phyloP scores from a whole-genome alignment of 2,113 vertebrate genomes.

The Chloropsis hardwickii region DNA sequence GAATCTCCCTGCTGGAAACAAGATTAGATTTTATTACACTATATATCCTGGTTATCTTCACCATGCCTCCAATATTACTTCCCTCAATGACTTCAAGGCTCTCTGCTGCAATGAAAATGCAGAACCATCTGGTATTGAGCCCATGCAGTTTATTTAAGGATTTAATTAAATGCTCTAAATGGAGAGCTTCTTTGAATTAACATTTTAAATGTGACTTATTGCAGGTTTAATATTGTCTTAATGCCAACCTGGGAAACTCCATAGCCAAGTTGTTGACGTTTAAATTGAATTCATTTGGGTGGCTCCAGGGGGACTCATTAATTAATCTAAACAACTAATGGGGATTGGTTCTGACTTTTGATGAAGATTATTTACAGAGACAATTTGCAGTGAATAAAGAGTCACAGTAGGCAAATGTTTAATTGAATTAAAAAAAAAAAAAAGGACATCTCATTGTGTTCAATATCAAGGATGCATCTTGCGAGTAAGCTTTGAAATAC shows the following conservation, averaged over 20 bases:
- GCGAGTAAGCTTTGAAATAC: constrained; percentile 69
- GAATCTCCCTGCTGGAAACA: constrained; percentile 78
- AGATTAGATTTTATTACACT: constrained; percentile 80
- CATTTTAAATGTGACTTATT: constrained; percentile 88
- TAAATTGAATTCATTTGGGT: constrained; percentile 82
- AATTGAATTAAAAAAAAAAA: constrained; percentile 76
- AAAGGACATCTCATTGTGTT: constrained; percentile 75
- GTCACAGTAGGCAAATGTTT: constrained; percentile 83
- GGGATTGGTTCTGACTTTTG: constrained; percentile 84
- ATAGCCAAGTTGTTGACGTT: constrained; percentile 78
- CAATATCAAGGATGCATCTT: constrained; percentile 70
- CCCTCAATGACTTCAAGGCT: constrained; percentile 71
- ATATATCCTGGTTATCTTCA: constrained; percentile 81
- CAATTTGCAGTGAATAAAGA: constrained; percentile 81
- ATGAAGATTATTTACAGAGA: constrained; percentile 86
- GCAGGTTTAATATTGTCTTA: constrained; percentile 82
- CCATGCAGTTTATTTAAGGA: constrained; percentile 86
- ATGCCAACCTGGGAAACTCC: constrained; percentile 82
- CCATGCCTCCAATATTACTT: constrained; percentile 74
- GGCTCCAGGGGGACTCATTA: constrained; percentile 81
- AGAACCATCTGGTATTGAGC: constrained; percentile 81
- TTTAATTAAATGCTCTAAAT: constrained; percentile 87
- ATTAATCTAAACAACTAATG: constrained; percentile 85
- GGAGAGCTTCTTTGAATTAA: constrained; percentile 83
- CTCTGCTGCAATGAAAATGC: constrained; percentile 66